phyloP scores from a whole-genome alignment of 2,113 vertebrate species.

The Tympanuchus pallidicinctus region DNA sequence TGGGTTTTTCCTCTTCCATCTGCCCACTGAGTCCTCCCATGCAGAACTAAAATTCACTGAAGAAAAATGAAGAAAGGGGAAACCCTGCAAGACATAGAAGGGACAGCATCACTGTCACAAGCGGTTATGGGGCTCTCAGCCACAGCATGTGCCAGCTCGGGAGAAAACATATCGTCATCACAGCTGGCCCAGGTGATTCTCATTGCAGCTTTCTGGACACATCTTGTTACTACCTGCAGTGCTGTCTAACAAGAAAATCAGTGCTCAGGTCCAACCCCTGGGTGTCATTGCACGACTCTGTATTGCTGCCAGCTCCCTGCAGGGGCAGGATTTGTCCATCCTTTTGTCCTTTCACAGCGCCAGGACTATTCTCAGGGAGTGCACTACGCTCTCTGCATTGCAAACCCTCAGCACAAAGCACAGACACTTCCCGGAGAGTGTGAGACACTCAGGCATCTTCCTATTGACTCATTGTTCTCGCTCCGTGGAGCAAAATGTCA shows the following conservation, averaged over 20 bases:
- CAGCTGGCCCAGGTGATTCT: background rate
- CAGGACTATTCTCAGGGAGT: accelerated
- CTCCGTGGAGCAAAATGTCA: background rate
- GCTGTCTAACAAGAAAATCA: background rate
- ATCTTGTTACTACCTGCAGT: background rate
- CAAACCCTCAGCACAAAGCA: background rate
- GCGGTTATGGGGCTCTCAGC: background rate
- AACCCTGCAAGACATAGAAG: accelerated
- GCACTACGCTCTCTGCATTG: accelerated
- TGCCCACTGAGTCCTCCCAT: background rate
- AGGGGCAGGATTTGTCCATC: background rate
- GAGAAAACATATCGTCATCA: background rate
- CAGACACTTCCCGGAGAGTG: background rate
- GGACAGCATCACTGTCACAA: background rate
- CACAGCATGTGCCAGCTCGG: background rate
- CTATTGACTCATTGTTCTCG: background rate
- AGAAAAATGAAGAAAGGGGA: background rate
- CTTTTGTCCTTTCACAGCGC: background rate
- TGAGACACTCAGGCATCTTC: background rate
- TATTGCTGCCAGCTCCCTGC: background rate
- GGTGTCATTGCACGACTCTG: background rate
- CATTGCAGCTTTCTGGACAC: background rate
- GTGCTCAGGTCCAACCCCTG: background rate
- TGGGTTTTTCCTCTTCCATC: background rate
- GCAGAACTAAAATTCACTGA: background rate